Evolutionary conservation across 2,113 vertebrate genomes (phyloP).

Genomic region (Odobenus rosmarus): DNA sequence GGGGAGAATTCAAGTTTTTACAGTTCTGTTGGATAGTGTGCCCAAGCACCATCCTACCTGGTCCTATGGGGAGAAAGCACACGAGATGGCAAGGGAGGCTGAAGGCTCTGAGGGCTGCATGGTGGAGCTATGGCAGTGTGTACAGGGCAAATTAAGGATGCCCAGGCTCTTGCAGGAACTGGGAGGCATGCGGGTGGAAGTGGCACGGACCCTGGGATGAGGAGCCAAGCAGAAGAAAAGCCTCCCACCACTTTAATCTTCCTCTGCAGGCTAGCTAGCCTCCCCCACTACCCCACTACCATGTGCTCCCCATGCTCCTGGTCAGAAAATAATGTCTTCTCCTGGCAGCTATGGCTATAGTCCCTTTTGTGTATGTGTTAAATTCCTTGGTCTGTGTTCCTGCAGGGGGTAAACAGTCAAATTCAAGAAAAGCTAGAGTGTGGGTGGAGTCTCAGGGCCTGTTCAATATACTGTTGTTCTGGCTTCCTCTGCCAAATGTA

Average conservation of each 20-base stretch:
- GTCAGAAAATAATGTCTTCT: background rate
- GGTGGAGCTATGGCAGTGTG: background rate
- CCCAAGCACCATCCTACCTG: background rate
- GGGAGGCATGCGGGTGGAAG: background rate
- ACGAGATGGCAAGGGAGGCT: background rate
- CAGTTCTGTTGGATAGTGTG: background rate
- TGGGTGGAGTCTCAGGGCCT: background rate
- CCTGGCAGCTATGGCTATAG: background rate
- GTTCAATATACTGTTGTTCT: slow-evolving; percentile 37
- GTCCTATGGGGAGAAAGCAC: background rate
- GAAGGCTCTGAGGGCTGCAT: background rate
- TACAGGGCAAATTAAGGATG: background rate
- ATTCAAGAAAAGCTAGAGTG: slow-evolving; percentile 43
- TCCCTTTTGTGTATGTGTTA: background rate
- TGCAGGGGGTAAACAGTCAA: background rate
- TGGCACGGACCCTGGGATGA: background rate
- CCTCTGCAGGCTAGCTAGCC: background rate
- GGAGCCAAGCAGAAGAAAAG: background rate
- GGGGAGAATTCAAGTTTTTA: background rate
- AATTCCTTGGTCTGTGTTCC: slow-evolving; percentile 5
- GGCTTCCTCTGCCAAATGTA: background rate
- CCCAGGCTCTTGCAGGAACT: background rate
- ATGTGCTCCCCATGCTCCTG: background rate
- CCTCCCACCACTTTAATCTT: background rate
- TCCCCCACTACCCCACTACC: background rate